phyloP scores from a whole-genome alignment of 23 tunicate genomes.

The Botrylloides violaceus region DNA sequence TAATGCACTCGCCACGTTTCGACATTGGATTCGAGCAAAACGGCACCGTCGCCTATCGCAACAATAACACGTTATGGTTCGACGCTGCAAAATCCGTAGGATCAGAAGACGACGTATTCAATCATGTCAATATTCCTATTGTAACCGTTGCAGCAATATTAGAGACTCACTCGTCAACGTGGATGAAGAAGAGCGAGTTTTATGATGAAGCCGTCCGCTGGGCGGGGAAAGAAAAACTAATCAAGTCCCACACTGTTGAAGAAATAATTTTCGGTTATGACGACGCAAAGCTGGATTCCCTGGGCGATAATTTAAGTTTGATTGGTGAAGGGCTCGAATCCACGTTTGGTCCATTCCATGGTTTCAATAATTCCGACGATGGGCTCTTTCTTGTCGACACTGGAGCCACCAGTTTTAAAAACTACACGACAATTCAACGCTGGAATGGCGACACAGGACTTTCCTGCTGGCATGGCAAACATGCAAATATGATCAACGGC shows the following conservation, averaged over 20 bases:
- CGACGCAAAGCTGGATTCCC: slow-evolving; percentile 43
- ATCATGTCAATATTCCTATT: slow-evolving; percentile 70
- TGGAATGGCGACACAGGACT: slow-evolving; percentile 54
- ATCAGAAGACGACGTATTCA: slow-evolving; percentile 1
- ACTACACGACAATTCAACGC: slow-evolving; percentile 32
- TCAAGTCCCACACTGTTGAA: slow-evolving; percentile 59
- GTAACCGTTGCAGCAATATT: slow-evolving; percentile 6
- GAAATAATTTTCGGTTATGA: slow-evolving; percentile 78
- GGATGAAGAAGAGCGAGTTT: background rate
- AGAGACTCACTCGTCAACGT: background rate
- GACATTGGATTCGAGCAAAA: slow-evolving; percentile 71
- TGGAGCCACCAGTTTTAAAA: slow-evolving; percentile 34
- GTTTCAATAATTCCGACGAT: slow-evolving; percentile 85
- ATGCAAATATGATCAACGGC: slow-evolving; percentile 88
- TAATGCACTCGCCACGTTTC: slow-evolving; percentile 28
- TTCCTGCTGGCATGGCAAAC: slow-evolving; percentile 43
- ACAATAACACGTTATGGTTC: slow-evolving; percentile 71
- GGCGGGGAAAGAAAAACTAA: slow-evolving; percentile 17
- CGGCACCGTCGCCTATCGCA: slow-evolving; percentile 52
- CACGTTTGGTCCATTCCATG: slow-evolving; percentile 58
- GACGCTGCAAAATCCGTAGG: slow-evolving; percentile 25
- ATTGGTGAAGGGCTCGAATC: slow-evolving; percentile 32
- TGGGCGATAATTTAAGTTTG: slow-evolving; percentile 15
- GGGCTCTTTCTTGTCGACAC: slow-evolving; percentile 65
- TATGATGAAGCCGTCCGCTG: background rate